Evolutionary conservation across 2,888 invertebrate genomes (phyloP).

Genomic region (Seira ritae): DNA sequence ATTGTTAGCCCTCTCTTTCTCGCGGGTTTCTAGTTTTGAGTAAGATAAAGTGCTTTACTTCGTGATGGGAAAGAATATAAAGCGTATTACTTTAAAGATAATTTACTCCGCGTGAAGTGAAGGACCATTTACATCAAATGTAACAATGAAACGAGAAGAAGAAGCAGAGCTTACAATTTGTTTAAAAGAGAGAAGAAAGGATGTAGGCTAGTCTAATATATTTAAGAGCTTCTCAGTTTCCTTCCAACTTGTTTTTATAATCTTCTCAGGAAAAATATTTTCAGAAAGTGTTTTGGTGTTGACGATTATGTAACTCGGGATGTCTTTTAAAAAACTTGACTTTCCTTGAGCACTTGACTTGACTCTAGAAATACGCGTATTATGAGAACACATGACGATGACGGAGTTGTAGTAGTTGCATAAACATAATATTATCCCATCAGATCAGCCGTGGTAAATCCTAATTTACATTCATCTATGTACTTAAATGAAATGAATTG

Average conservation of each 20-base stretch:
- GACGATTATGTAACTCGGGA: neutral
- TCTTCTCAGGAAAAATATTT: too few relatives aligned
- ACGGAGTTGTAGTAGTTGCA: too few relatives aligned
- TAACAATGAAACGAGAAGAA: neutral
- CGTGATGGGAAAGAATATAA: slow-evolving; percentile 18
- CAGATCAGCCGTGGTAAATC: too few relatives aligned
- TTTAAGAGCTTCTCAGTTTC: neutral
- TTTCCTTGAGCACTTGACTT: too few relatives aligned
- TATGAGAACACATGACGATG: too few relatives aligned
- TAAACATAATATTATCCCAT: too few relatives aligned
- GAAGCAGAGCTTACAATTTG: neutral
- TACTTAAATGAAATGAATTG: too few relatives aligned
- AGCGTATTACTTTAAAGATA: neutral
- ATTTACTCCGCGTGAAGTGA: slow-evolving; percentile 17
- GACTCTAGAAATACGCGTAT: too few relatives aligned
- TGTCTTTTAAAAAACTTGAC: too few relatives aligned
- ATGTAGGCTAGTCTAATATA: neutral
- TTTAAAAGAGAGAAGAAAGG: neutral
- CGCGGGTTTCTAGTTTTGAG: neutral
- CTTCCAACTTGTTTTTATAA: neutral
- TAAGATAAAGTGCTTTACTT: slow-evolving; percentile 29
- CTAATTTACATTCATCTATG: too few relatives aligned
- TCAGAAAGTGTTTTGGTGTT: too few relatives aligned
- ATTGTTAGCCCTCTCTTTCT: too few relatives aligned
- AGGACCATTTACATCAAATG: neutral